phyloP scores from a whole-genome alignment of 2,888 invertebrate species.

The Celastrina argiolus region DNA sequence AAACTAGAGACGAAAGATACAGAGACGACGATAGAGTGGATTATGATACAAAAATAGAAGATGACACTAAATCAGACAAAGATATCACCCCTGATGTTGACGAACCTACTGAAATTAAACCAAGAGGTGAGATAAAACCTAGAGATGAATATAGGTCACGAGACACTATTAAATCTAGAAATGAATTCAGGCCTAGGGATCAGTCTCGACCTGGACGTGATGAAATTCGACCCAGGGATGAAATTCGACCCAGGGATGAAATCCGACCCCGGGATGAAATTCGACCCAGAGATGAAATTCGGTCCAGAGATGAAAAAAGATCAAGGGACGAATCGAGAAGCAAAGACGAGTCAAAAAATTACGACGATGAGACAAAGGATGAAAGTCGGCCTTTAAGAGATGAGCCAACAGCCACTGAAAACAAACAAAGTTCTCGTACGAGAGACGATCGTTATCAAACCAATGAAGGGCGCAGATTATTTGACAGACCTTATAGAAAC shows the following conservation, averaged over 20 bases:
- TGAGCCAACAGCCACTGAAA: slow-evolving; percentile 34
- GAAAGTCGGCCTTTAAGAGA: slow-evolving; percentile 38
- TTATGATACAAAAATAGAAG: slow-evolving; percentile 42
- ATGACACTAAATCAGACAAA: slow-evolving; percentile 38
- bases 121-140: slow-evolving; percentile 48
- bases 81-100: slow-evolving; percentile 35
- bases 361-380: slow-evolving; percentile 33
- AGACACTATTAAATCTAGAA: slow-evolving; percentile 39
- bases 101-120: slow-evolving; percentile 34
- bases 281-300: slow-evolving; percentile 34
- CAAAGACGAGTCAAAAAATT: slow-evolving; percentile 32
- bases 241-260: slow-evolving; percentile 40
- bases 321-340: slow-evolving; percentile 39
- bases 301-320: slow-evolving; percentile 39
- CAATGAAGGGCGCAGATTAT: slow-evolving; percentile 39
- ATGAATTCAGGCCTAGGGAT: slow-evolving; percentile 31
- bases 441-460: slow-evolving; percentile 34
- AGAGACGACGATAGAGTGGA: slow-evolving; percentile 41
- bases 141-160: slow-evolving; percentile 39
- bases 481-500: slow-evolving; percentile 48
- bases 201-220: slow-evolving; percentile 26
- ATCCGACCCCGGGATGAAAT: slow-evolving; percentile 39
- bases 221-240: slow-evolving; percentile 37
- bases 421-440: slow-evolving; percentile 27
- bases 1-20: slow-evolving; percentile 42